These are phyloP conservation scores for Centruroides vittatus DNA, from an alignment of 1,140 invertebrate species.

Conservation along the genomic window DNA sequence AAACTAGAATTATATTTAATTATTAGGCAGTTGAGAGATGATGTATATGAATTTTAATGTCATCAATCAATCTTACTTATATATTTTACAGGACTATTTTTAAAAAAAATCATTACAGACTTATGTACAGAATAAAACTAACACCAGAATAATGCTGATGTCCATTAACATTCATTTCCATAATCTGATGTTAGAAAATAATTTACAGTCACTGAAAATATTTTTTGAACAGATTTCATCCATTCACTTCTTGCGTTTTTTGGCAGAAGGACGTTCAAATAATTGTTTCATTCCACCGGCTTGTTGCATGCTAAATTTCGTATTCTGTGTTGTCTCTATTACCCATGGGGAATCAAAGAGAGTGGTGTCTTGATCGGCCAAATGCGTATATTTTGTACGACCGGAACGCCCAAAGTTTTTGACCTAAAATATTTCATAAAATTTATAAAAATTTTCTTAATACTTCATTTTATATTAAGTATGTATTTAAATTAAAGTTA, in stretches of 20 bases:
- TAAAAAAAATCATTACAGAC: too few relatives aligned
- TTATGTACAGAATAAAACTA: too few relatives aligned
- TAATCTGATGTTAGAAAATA: too few relatives aligned
- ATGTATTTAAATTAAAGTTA: background rate
- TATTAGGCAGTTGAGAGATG: too few relatives aligned
- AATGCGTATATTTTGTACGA: constrained; percentile 96
- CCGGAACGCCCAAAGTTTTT: constrained; percentile 99
- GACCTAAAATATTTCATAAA: constrained; percentile 40
- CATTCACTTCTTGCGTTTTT: constrained; percentile 27
- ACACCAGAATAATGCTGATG: too few relatives aligned
- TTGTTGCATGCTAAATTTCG: constrained; percentile 77
- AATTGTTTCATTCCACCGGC: constrained; percentile 91
- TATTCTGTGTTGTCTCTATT: constrained; percentile 68
- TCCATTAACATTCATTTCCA: too few relatives aligned
- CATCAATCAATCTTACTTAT: too few relatives aligned
- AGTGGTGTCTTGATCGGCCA: constrained; percentile 98
- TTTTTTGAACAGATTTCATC: too few relatives aligned
- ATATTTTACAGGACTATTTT: too few relatives aligned
- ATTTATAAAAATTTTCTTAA: constrained; percentile 4
- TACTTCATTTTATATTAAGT: background rate
- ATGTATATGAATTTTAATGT: too few relatives aligned
- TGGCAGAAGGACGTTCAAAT: constrained; percentile 68
- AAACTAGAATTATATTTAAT: too few relatives aligned
- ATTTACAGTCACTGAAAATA: too few relatives aligned
- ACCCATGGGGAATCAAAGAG: constrained; percentile 96